Percentiles rank a stretch among this genome's conserved stretches.
Evolutionary conservation across 2,888 invertebrate genomes (phyloP).

Genomic region (Eucera pruinosa): DNA sequence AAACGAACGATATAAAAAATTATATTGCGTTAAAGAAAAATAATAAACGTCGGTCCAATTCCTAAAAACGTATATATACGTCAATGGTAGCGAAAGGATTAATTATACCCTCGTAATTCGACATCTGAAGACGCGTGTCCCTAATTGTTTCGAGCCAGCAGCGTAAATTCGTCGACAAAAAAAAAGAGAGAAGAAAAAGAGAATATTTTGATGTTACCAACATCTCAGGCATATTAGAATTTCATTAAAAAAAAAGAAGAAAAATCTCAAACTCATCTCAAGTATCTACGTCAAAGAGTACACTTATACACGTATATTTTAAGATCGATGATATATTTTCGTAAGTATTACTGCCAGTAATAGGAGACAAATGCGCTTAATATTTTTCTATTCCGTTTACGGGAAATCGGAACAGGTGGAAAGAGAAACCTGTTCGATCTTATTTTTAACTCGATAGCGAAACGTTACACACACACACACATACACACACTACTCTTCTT

Average conservation of each 20-base stretch:
- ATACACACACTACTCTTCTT: constrained; percentile 8
- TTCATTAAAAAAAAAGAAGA: too few relatives aligned
- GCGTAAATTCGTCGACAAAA: constrained; percentile 22
- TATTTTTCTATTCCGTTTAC: constrained; percentile 78
- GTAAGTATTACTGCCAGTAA: constrained; percentile 70
- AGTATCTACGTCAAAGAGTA: constrained; percentile 55
- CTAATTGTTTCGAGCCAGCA: too few relatives aligned
- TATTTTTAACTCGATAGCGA: constrained; percentile 50
- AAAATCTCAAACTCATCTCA: constrained; percentile 39
- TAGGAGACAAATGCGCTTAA: constrained; percentile 67
- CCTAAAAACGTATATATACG: too few relatives aligned
- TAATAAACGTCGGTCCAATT: too few relatives aligned
- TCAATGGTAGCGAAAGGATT: too few relatives aligned
- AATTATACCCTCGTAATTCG: too few relatives aligned
- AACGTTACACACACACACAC: constrained; percentile 1
- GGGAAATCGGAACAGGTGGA: constrained; percentile 51
- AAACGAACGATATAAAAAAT: too few relatives aligned
- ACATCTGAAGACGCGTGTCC: too few relatives aligned
- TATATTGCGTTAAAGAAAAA: too few relatives aligned
- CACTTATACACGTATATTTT: constrained; percentile 62
- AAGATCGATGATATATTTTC: constrained; percentile 74
- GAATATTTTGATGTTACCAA: constrained; percentile 71
- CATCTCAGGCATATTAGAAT: constrained; percentile 70
- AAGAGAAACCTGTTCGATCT: constrained; percentile 40
- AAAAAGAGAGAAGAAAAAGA: constrained; percentile 29